Conservation (phyloP, 2,888 invertebrate species). For the Abrostola tripartita region DNA sequence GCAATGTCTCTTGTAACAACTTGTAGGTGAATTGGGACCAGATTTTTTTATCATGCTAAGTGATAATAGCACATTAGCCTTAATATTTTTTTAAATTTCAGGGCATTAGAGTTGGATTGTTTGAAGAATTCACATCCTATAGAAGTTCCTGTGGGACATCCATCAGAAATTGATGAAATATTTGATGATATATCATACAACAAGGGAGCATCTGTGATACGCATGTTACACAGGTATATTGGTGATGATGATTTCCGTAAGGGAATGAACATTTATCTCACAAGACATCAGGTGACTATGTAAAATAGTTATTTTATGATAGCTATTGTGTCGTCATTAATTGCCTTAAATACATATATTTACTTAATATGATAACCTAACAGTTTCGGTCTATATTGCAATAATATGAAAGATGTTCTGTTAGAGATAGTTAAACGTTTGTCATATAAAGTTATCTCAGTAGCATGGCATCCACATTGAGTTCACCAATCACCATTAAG, state of each 20-base stretch:
- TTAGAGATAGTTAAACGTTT: too few species aligned
- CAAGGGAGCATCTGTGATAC: constrained; percentile 97
- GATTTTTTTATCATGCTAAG: constrained; percentile 22
- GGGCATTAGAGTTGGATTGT: constrained; percentile 95
- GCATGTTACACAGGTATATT: constrained; percentile 98
- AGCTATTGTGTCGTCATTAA: not conserved
- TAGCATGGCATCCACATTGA: too few species aligned
- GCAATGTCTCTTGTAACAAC: too few species aligned
- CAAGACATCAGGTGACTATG: constrained; percentile 90
- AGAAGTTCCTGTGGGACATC: constrained; percentile 97
- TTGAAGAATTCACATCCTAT: constrained; percentile 98
- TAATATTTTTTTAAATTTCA: constrained; percentile 63
- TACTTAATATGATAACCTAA: too few species aligned
- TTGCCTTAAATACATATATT: too few species aligned
- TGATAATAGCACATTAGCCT: constrained; percentile 17
- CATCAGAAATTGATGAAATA: constrained; percentile 98
- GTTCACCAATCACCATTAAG: too few species aligned
- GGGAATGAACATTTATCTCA: constrained; percentile 97
- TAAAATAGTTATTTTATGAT: not conserved
- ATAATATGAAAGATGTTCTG: too few species aligned
- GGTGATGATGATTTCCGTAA: constrained; percentile 97
- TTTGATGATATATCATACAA: constrained; percentile 99
- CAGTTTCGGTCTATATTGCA: too few species aligned
- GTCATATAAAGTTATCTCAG: too few species aligned
- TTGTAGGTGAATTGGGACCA: too few species aligned